Conservation (phyloP, 64 coral and sea anemone genomes). For the Stylophora pistillata region DNA sequence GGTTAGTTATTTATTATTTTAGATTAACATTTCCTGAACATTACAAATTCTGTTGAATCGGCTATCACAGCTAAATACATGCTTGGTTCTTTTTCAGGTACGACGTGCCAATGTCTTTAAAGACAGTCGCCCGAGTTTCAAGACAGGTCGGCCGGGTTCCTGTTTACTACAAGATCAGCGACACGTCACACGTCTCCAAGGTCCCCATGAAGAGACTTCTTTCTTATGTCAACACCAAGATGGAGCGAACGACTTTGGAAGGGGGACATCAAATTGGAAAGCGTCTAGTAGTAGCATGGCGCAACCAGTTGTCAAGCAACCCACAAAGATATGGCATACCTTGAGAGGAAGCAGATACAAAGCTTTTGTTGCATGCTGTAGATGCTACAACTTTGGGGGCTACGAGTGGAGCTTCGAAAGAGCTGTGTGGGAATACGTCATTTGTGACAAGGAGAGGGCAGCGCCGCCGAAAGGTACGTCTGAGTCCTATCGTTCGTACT, state of each 20-base stretch:
- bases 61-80: no score
- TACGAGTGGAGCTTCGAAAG: slow-evolving; percentile 19
- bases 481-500: no score
- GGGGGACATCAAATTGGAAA: not conserved
- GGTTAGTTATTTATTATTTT: slow-evolving; percentile 2
- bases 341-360: slow-evolving; percentile 52
- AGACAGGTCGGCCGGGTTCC: slow-evolving; percentile 17
- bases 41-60: no score
- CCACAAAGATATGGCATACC: slow-evolving; percentile 16
- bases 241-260: slow-evolving; percentile 18
- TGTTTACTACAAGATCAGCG: slow-evolving; percentile 28
- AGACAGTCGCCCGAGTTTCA: slow-evolving; percentile 9
- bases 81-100: slow-evolving; percentile 20
- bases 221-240: slow-evolving; percentile 20
- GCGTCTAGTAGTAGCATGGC: slow-evolving; percentile 35
- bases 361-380: slow-evolving; percentile 42
- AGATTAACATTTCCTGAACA: no score
- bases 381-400: slow-evolving; percentile 43
- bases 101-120: slow-evolving; percentile 45
- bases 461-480: no score
- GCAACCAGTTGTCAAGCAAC: slow-evolving; percentile 14
- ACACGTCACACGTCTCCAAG: not conserved
- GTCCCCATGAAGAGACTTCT: slow-evolving; percentile 13
- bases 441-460: no score
- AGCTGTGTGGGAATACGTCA: slow-evolving; percentile 34